phyloP scores from a whole-genome alignment of 2,888 invertebrate genomes.

The Microctonus brassicae region DNA sequence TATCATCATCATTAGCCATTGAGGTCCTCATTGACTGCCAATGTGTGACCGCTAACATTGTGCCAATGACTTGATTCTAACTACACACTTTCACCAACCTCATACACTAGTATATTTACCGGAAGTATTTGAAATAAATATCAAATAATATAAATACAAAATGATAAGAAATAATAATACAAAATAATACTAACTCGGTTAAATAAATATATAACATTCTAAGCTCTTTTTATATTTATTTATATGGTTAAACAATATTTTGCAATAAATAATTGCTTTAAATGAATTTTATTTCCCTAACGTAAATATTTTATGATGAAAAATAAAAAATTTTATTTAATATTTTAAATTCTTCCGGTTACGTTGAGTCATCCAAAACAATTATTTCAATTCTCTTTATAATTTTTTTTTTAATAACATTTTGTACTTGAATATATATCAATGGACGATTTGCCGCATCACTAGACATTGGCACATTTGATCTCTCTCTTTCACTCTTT shows the following conservation, averaged over 20 bases:
- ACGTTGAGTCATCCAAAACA: not conserved
- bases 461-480: not conserved
- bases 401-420: not conserved
- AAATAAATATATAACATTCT: not conserved
- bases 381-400: not conserved
- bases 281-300: too few species aligned
- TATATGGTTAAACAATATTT: not conserved
- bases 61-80: not conserved
- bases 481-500: not conserved
- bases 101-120: not conserved
- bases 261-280: not conserved
- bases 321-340: too few species aligned
- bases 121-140: not conserved
- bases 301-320: not conserved
- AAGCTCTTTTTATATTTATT: not conserved
- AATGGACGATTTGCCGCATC: not conserved
- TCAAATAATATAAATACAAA: too few species aligned
- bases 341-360: too few species aligned
- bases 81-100: slow-evolving; percentile 25
- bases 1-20: not conserved
- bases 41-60: slow-evolving; percentile 11
- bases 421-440: not conserved
- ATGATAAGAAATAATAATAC: too few species aligned
- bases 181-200: too few species aligned
- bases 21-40: slow-evolving; percentile 14